A percentile compares a stretch with the other conserved stretches of the same genome.
phyloP scores from a whole-genome alignment of 2,113 vertebrate species.

The Pholis gunnellus region DNA sequence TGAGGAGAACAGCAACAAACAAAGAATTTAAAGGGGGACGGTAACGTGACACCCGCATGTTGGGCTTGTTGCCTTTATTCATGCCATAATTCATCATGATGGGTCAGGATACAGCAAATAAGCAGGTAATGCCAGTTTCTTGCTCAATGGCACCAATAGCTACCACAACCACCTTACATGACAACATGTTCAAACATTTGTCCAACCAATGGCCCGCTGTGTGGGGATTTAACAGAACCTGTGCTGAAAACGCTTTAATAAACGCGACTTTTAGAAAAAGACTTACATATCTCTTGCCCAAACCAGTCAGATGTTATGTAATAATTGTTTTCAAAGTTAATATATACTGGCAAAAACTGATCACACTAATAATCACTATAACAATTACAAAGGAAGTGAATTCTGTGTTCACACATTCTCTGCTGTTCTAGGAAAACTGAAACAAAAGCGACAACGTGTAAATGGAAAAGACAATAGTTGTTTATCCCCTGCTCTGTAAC shows the following conservation, averaged over 20 bases:
- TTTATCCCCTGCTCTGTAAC: neutral
- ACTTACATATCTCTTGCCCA: neutral
- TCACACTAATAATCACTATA: too few relatives aligned
- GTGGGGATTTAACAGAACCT: neutral
- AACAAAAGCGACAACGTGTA: neutral
- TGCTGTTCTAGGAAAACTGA: neutral
- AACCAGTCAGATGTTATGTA: neutral
- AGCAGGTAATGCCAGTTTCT: constrained; percentile 8
- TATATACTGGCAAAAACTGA: neutral
- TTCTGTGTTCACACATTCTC: neutral
- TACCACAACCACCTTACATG: neutral
- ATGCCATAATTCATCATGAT: neutral
- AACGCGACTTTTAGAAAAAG: neutral
- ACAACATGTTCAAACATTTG: constrained; percentile 3
- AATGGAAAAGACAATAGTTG: neutral
- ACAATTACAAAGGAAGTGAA: neutral
- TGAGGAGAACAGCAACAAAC: constrained; percentile 51
- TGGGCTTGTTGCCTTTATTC: neutral
- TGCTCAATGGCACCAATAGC: neutral
- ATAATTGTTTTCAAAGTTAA: neutral
- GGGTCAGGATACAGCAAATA: constrained; percentile 7
- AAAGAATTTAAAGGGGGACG: constrained; percentile 23
- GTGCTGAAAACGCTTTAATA: neutral
- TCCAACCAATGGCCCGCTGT: neutral
- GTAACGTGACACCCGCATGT: neutral